Evolutionary conservation across 2,888 invertebrate species (phyloP).

Genomic region (Drosophila colorata): DNA sequence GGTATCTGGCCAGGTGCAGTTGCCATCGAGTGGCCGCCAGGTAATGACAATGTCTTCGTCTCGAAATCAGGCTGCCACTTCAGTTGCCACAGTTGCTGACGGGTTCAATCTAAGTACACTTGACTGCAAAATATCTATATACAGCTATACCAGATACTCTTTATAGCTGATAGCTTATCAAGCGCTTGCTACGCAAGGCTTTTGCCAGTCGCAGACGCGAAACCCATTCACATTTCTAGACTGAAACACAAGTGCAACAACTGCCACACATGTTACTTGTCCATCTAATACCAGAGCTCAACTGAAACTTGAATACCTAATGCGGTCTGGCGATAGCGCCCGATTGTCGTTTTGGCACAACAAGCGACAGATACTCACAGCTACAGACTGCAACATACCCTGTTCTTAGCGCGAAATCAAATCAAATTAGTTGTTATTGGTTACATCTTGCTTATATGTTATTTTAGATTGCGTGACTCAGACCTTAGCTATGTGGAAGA

Average conservation of each 20-base stretch:
- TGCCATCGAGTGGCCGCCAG: constrained; percentile 26
- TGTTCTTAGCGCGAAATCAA: too few species aligned
- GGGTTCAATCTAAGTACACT: not conserved
- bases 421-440: too few species aligned
- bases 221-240: constrained; percentile 2
- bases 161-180: constrained; percentile 32
- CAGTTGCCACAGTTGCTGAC: constrained; percentile 19
- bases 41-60: constrained; percentile 30
- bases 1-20: constrained; percentile 33
- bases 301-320: constrained; percentile 22
- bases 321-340: constrained; percentile 1
- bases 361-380: too few species aligned
- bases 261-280: not conserved
- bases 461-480: too few species aligned
- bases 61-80: constrained; percentile 6
- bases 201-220: too few species aligned
- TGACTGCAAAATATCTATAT: not conserved
- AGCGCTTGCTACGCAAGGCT: not conserved
- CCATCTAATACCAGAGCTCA: constrained; percentile 27
- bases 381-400: not conserved
- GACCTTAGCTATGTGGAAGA: too few species aligned
- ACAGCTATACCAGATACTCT: too few species aligned
- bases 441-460: too few species aligned
- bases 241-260: not conserved
- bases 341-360: not conserved